Evolutionary conservation across 1,140 invertebrate species (phyloP).

Genomic region (Drosophila insularis): DNA sequence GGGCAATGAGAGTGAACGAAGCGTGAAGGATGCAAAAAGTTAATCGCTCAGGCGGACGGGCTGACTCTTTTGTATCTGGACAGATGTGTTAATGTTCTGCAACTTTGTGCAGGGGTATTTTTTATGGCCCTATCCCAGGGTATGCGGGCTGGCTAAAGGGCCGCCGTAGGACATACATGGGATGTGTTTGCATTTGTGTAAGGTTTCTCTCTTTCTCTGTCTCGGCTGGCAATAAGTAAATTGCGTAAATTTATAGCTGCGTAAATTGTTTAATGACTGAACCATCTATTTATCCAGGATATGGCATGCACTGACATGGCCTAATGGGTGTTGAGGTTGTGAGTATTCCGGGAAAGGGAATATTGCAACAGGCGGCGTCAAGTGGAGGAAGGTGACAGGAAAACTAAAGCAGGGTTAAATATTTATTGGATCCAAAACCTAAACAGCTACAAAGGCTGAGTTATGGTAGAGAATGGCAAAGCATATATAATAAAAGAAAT

Average conservation of each 20-base stretch:
- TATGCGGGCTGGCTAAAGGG: not conserved
- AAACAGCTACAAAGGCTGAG: too few relatives aligned
- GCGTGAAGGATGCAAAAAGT: conserved; percentile 79
- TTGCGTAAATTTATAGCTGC: conserved; percentile 82
- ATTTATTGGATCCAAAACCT: not conserved
- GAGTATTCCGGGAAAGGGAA: conserved; percentile 8
- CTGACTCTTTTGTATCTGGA: conserved; percentile 58
- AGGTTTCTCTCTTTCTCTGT: not conserved
- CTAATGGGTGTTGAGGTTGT: conserved; percentile 62
- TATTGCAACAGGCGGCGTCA: conserved; percentile 31
- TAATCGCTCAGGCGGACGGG: conserved; percentile 77
- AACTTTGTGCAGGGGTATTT: conserved; percentile 55
- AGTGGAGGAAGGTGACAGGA: conserved; percentile 26
- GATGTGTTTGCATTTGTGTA: conserved; percentile 40
- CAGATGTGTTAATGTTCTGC: conserved; percentile 77
- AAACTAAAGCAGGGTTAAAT: not conserved
- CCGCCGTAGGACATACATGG: conserved; percentile 10
- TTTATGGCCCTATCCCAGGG: conserved; percentile 61
- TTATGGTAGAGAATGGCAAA: too few relatives aligned
- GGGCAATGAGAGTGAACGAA: conserved; percentile 31
- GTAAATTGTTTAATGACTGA: conserved; percentile 82
- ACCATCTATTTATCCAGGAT: conserved; percentile 72
- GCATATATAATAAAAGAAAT: too few relatives aligned
- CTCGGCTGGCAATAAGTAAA: conserved; percentile 65
- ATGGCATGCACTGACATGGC: conserved; percentile 58